Evolutionary conservation across 2,888 invertebrate species (phyloP).

Genomic region (Frankliniella fusca): DNA sequence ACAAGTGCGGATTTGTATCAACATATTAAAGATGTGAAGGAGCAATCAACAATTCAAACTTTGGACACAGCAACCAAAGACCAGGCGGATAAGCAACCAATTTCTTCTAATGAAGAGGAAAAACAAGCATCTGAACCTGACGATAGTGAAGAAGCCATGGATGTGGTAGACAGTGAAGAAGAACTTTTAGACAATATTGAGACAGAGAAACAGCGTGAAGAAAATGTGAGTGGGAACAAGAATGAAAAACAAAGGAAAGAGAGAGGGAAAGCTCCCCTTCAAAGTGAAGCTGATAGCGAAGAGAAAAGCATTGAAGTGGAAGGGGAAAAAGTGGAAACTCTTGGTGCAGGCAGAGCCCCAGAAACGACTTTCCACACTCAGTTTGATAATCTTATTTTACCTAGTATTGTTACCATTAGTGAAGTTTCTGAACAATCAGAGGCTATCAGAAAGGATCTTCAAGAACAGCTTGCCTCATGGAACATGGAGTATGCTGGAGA

Average conservation of each 20-base stretch:
- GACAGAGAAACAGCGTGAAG: slow-evolving; percentile 44
- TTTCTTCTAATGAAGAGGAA: slow-evolving; percentile 61
- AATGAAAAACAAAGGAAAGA: slow-evolving; percentile 48
- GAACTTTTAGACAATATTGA: slow-evolving; percentile 41
- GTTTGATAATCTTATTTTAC: slow-evolving; percentile 42
- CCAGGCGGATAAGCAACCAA: slow-evolving; percentile 67
- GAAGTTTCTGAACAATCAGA: slow-evolving; percentile 43
- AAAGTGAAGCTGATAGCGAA: slow-evolving; percentile 43
- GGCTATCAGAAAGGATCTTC: slow-evolving; percentile 49
- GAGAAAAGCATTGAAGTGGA: slow-evolving; percentile 51
- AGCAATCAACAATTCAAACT: slow-evolving; percentile 55
- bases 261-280: slow-evolving; percentile 47
- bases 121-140: slow-evolving; percentile 49
- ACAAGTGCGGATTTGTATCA: slow-evolving; percentile 65
- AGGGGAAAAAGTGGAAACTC: slow-evolving; percentile 67
- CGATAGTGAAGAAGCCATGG: slow-evolving; percentile 33
- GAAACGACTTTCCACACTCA: slow-evolving; percentile 76
- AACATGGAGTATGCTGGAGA: slow-evolving; percentile 46
- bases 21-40: slow-evolving; percentile 76
- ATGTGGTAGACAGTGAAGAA: slow-evolving; percentile 37
- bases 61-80: slow-evolving; percentile 58
- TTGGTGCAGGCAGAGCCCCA: slow-evolving; percentile 60
- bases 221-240: slow-evolving; percentile 46
- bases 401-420: slow-evolving; percentile 41
- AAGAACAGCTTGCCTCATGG: slow-evolving; percentile 53